These are phyloP conservation scores for Adelphocoris suturalis DNA, from an alignment of 2,888 invertebrate species.

Conservation along the genomic window DNA sequence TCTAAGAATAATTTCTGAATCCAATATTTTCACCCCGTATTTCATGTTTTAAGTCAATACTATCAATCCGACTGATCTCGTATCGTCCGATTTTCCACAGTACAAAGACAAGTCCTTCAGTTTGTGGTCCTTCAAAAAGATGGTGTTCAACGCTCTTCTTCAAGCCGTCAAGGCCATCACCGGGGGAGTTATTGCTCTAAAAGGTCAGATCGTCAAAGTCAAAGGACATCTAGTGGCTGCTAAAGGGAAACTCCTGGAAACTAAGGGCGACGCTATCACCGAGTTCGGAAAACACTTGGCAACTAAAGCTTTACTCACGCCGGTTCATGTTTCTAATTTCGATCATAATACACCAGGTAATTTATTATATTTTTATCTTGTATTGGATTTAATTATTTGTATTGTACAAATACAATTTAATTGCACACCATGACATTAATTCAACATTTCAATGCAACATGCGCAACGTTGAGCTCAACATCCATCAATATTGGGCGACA, in stretches of 20 bases:
- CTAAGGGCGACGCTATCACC: conserved; percentile 89
- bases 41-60: no score
- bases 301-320: conserved; percentile 83
- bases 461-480: no score
- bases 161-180: conserved; percentile 94
- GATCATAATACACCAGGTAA: conserved; percentile 72
- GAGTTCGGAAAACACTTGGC: conserved; percentile 90
- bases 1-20: no score
- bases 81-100: conserved; percentile 59
- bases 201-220: conserved; percentile 92
- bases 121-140: conserved; percentile 89
- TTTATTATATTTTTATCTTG: not conserved
- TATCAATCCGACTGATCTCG: not conserved
- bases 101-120: conserved; percentile 80
- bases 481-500: no score
- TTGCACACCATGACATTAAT: no score
- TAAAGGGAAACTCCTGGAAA: conserved; percentile 82
- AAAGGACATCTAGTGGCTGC: conserved; percentile 85
- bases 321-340: conserved; percentile 72
- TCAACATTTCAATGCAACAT: no score
- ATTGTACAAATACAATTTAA: no score
- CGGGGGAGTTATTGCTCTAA: conserved; percentile 91
- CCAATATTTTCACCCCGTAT: no score
- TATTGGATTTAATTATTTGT: no score
- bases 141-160: conserved; percentile 89